Evolutionary conservation across 2,113 vertebrate genomes (phyloP).

Genomic region (Ascaphus truei): DNA sequence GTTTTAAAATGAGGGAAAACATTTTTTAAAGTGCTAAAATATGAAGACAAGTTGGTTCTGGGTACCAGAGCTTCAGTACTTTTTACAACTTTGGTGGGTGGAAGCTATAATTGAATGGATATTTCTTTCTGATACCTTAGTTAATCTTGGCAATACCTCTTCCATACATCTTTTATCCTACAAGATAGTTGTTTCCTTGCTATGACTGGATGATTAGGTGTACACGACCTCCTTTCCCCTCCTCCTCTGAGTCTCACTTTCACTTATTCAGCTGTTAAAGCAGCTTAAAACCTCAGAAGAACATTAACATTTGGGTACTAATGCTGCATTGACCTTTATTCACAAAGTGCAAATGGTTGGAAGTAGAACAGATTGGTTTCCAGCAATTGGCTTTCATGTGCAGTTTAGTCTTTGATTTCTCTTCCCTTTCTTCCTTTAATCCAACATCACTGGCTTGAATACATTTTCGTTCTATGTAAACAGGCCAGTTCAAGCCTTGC

Average conservation of each 20-base stretch:
- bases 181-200: constrained; percentile 33
- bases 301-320: constrained; percentile 79
- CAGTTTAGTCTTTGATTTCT: constrained; percentile 78
- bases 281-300: constrained; percentile 77
- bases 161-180: constrained; percentile 20
- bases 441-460: constrained; percentile 75
- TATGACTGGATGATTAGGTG: constrained; percentile 58
- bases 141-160: neutral
- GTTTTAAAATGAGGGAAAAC: too few relatives aligned
- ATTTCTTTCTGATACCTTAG: neutral
- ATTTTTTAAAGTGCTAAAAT: too few relatives aligned
- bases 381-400: constrained; percentile 72
- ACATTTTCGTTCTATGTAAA: constrained; percentile 82
- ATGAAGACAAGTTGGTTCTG: too few relatives aligned
- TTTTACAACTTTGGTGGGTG: neutral
- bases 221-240: constrained; percentile 26
- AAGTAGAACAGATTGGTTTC: constrained; percentile 77
- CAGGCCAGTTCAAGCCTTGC: constrained; percentile 59
- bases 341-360: constrained; percentile 76
- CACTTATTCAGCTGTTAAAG: constrained; percentile 79
- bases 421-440: constrained; percentile 76
- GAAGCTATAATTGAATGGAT: neutral
- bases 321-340: constrained; percentile 78
- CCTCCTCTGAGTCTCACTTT: constrained; percentile 53
- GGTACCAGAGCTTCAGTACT: too few relatives aligned